Conservation (phyloP, 2,113 vertebrate genomes). For the Aix galericulata region DNA sequence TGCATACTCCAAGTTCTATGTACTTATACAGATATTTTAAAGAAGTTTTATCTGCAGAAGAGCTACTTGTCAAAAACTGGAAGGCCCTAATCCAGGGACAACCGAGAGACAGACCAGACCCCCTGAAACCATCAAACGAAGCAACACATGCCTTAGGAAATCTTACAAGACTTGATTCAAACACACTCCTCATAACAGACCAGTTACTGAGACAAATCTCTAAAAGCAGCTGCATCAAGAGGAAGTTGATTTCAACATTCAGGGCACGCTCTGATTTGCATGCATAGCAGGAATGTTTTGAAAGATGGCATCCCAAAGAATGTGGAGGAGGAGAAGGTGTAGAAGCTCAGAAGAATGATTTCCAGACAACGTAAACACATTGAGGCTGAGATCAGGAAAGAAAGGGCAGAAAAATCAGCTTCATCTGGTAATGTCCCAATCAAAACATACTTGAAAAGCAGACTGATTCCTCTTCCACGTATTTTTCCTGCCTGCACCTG, state of each 20-base stretch:
- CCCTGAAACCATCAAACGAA: accelerated
- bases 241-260: neutral
- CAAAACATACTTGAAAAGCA: neutral
- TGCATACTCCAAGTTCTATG: neutral
- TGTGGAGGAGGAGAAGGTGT: neutral
- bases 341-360: neutral
- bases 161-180: neutral
- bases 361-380: accelerated
- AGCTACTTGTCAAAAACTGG: neutral
- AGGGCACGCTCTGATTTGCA: neutral
- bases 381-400: neutral
- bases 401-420: neutral
- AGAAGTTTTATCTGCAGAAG: neutral
- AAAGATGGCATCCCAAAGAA: neutral
- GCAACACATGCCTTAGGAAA: neutral
- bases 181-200: neutral
- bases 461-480: neutral
- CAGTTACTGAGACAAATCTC: neutral
- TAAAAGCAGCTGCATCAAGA: neutral
- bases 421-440: neutral
- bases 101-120: neutral
- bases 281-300: neutral
- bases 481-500: neutral
- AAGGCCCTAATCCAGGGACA: neutral
- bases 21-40: neutral